Evolutionary conservation across 2,888 invertebrate species (phyloP), one percentile per base, ranked within the genome.

Genomic region (Micoletzkya japonica): DNA sequence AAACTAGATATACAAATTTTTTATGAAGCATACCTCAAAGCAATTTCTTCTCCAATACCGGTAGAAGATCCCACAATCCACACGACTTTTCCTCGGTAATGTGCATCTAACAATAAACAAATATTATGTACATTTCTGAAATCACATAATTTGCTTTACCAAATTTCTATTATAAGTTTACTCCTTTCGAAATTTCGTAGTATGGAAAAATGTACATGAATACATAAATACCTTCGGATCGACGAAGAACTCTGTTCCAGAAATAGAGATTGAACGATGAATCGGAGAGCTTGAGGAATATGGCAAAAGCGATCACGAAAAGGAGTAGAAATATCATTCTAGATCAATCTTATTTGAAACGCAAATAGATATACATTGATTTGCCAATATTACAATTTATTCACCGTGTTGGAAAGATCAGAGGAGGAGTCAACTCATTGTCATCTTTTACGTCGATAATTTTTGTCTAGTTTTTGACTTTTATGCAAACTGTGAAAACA

Each of bases 261-360:
- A 66, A 66, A 28, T 28, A 66, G 20, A 66, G 54, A 37, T 54
- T 66, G 54, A 66, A 32, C 3, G 64, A 54, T 6, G 54, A 54
- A 37, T 66, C 64, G 37, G 64, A 66, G 64, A 66, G 28, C 37
- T 66, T 66, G 36, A 66, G 54, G 54, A 54, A 66, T 36, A 66
- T 37, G 20, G 37, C 64, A 26, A 66, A 24, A 26, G 28, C n/a
- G 28, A 66, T 54, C 4, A 66, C 28, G 14, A 66, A 54, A 7
- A 54, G 36, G 10, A 66, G 10, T 26, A 66, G 17, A 37, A 52
- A 17, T 20, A 66, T 24, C 52, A 66, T 66, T n/a, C 36, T 54
- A 7, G 39, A 63, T 20, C 24, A n/a, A 32, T 50, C 32, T 37
- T n/a, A 63, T 50, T 10, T n/a, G n/a, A n/a, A n/a, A n/a, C n/a